phyloP scores from a whole-genome alignment of 1,140 invertebrate species.

The Drosophila sturtevanti region DNA sequence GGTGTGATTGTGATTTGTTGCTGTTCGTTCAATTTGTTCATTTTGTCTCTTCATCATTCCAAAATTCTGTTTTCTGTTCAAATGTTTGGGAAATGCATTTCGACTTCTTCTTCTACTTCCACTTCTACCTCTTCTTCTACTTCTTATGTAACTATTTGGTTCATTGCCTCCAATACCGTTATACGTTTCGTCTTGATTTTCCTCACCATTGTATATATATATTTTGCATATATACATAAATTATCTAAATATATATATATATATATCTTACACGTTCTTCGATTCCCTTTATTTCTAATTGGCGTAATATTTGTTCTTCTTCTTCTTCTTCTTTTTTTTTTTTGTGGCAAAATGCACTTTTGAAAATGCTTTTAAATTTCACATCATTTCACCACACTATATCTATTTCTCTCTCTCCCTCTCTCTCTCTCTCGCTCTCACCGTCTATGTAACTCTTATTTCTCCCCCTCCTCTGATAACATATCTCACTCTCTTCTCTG shows the following conservation, averaged over 20 bases:
- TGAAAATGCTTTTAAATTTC: neutral
- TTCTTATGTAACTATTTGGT: constrained; percentile 23
- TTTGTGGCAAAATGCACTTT: too few relatives aligned
- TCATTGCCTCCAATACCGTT: constrained; percentile 39
- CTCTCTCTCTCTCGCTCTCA: constrained; percentile 6
- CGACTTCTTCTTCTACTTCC: neutral
- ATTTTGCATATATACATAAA: neutral
- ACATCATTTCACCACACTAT: constrained; percentile 29
- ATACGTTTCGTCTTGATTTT: constrained; percentile 14
- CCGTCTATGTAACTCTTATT: neutral
- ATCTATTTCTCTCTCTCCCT: neutral
- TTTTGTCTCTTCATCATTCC: neutral
- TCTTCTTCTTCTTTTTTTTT: too few relatives aligned
- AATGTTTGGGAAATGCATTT: constrained; percentile 6
- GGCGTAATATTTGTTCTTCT: neutral
- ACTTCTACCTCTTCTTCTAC: neutral
- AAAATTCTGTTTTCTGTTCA: constrained; percentile 10
- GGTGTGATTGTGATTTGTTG: neutral
- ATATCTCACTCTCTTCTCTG: constrained; percentile 7
- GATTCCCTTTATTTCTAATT: neutral
- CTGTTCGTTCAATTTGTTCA: neutral
- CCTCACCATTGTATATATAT: neutral
- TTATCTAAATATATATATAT: too few relatives aligned
- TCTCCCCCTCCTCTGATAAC: neutral
- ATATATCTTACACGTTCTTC: too few relatives aligned